phyloP scores from a whole-genome alignment of 2,113 vertebrate species.

The Synodontis membranacea region DNA sequence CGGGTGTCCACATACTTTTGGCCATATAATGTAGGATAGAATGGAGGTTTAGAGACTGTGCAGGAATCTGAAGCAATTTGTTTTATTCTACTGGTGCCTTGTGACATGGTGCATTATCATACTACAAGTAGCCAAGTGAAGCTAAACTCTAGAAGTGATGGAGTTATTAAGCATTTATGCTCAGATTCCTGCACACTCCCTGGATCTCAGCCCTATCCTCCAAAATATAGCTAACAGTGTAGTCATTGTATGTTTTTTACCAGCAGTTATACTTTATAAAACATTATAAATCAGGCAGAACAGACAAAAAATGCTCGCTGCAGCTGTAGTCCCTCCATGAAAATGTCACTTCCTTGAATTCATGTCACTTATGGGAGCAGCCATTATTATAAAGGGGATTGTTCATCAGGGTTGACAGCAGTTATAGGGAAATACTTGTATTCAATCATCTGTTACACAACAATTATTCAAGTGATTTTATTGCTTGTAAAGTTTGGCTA shows the following conservation, averaged over 20 bases:
- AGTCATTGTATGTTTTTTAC: slow-evolving; percentile 18
- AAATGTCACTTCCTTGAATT: slow-evolving; percentile 16
- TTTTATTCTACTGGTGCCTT: background rate
- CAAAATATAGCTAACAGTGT: slow-evolving; percentile 8
- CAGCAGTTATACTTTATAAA: slow-evolving; percentile 9
- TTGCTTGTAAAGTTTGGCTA: slow-evolving; percentile 4
- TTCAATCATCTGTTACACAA: background rate
- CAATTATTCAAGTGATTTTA: background rate
- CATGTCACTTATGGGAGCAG: slow-evolving; percentile 17
- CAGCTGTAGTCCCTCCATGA: slow-evolving; percentile 7
- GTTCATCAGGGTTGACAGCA: background rate
- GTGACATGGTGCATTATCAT: background rate
- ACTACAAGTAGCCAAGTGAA: background rate
- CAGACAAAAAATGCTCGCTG: background rate
- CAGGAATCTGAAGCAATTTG: background rate
- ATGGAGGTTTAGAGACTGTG: background rate
- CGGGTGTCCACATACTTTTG: background rate
- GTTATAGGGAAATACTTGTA: background rate
- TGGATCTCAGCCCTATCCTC: background rate
- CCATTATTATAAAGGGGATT: slow-evolving; percentile 4
- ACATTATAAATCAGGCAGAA: slow-evolving; percentile 20
- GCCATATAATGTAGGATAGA: background rate
- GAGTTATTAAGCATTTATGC: background rate
- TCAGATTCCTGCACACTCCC: slow-evolving; percentile 9
- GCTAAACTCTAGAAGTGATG: background rate